Base-by-base conservation (phyloP, 1,140 invertebrate genomes). In the Tribolium madens region DNA sequence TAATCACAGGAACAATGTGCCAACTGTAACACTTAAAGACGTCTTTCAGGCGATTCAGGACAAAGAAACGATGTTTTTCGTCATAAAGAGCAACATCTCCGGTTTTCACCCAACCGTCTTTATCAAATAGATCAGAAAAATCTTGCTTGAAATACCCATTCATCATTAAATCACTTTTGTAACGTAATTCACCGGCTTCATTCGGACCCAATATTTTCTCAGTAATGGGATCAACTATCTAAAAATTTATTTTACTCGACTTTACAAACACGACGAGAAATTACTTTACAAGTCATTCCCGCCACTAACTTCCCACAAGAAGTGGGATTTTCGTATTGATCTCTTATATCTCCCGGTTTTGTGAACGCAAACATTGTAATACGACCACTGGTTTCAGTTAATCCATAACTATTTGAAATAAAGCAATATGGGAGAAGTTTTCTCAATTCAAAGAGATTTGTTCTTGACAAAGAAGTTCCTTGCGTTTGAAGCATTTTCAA, bases 181-280 rank as follows among this genome's bases (percentile, higher is more conserved):
- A 76, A 12, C 84, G 87, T 9, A 90, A 53, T 83, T 90, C 89
- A 36, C 89, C 90, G 10, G 76, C 73, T 77, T 88, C 26, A 71
- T 87, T 84, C 0, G 84, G 81, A 6, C 84, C 85, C 1, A 89
- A 72, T 14, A 68, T 60, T 53, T 81, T 77, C 3, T 85, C 85
- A 0, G 84, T 87, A 18, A 84, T 73, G 0, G 76, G n/a, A 75
- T 88, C 83, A 0, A 87, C 26, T 2, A 64, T 64, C 57, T 64
- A 13, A 2, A 60, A 57, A 57, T 26, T 57, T 18, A 47, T 9
- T 17, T 18, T 13, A 3, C 7, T n/a, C 4, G 0, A 17, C n/a
- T n/a, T 26, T 26, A 5, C 50, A 57, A 57, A 57, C 10, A 9
- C 6, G 7, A 21, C 18, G 6, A 26, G 5, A 50, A 13, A 50